Evolutionary conservation across 2,113 vertebrate genomes (phyloP).

Genomic region (Eolophus roseicapilla): DNA sequence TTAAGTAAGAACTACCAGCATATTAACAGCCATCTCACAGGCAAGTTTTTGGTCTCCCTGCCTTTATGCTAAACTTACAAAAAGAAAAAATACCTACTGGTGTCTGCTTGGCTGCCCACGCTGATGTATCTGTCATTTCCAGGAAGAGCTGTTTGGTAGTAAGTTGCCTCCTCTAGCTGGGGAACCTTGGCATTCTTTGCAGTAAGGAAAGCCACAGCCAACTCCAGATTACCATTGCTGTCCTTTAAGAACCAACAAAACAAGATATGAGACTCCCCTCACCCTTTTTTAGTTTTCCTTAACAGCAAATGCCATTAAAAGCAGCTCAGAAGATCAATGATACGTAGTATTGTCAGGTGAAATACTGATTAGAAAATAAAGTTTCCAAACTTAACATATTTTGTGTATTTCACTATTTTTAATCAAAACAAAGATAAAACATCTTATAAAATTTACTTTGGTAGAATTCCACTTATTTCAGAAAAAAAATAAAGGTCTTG

Average conservation of each 20-base stretch:
- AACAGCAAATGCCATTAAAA: background rate
- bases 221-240: constrained; percentile 94
- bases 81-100: constrained; percentile 81
- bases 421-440: background rate
- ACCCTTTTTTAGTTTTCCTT: background rate
- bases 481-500: background rate
- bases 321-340: background rate
- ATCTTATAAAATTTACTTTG: background rate
- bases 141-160: constrained; percentile 92
- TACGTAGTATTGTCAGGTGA: background rate
- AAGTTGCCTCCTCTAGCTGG: constrained; percentile 89
- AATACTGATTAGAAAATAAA: background rate
- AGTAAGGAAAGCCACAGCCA: constrained; percentile 93
- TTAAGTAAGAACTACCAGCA: background rate
- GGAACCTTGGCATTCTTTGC: constrained; percentile 94
- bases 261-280: background rate
- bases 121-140: constrained; percentile 96
- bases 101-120: constrained; percentile 95
- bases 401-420: background rate
- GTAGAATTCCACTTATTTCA: background rate
- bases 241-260: constrained; percentile 78
- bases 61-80: background rate
- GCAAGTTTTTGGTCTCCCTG: background rate
- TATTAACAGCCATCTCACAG: background rate
- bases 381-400: background rate